Percentiles rank a stretch among this genome's conserved stretches.
Evolutionary conservation across 2,113 vertebrate species (phyloP).

Genomic region (Cyprinodon tularosa): DNA sequence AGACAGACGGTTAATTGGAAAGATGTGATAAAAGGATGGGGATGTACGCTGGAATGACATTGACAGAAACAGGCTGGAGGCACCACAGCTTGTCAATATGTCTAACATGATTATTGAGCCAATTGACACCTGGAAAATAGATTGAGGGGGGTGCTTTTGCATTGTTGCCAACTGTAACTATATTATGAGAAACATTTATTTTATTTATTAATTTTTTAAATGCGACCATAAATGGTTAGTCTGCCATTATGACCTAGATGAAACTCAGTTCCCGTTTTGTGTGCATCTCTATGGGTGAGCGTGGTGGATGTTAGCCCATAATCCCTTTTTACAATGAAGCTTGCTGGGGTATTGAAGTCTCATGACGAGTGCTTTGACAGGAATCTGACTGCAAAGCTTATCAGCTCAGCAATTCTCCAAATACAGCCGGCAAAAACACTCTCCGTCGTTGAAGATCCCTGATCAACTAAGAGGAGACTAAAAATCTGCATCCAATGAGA

Average conservation of each 20-base stretch:
- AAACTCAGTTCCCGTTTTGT: slow-evolving; percentile 18
- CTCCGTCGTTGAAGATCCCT: slow-evolving; percentile 5
- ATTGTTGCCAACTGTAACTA: background rate
- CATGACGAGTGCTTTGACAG: slow-evolving; percentile 58
- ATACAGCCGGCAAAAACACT: slow-evolving; percentile 9
- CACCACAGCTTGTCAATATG: background rate
- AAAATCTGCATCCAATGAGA: no score
- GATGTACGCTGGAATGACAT: background rate
- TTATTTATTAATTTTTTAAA: no score
- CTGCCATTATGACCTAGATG: slow-evolving; percentile 34
- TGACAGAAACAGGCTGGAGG: background rate
- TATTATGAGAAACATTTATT: no score
- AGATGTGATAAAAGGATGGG: slow-evolving; percentile 3
- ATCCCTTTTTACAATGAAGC: slow-evolving; percentile 68
- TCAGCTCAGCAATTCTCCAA: slow-evolving; percentile 63
- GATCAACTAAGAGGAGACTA: background rate
- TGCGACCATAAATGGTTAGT: background rate
- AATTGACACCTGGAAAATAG: background rate
- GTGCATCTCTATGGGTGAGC: slow-evolving; percentile 21
- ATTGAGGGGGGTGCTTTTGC: no score
- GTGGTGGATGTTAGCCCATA: slow-evolving; percentile 51
- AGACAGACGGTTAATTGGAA: slow-evolving; percentile 52
- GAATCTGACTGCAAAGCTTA: slow-evolving; percentile 61
- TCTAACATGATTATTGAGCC: background rate
- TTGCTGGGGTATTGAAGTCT: slow-evolving; percentile 45